Evolutionary conservation across 2,888 invertebrate species (phyloP).

Genomic region (Bhutanitis thaidina): DNA sequence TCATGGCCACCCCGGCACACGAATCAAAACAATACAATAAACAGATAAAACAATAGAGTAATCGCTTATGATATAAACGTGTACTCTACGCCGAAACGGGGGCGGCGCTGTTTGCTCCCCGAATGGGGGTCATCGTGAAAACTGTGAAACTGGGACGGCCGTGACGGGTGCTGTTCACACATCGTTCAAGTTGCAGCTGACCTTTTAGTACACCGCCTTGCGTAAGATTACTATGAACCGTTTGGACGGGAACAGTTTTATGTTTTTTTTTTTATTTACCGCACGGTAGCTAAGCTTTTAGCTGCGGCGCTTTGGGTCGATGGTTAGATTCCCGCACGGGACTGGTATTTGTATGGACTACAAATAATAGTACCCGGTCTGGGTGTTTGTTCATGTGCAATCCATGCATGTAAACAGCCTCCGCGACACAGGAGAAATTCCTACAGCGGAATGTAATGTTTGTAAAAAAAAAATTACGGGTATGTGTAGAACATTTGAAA

Average conservation of each 20-base stretch:
- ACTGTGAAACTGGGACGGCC: conserved; percentile 1
- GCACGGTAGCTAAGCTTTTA: too few relatives aligned
- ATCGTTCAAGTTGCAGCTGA: neutral
- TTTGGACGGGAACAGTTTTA: too few relatives aligned
- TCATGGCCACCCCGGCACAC: conserved; percentile 1
- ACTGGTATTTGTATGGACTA: too few relatives aligned
- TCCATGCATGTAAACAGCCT: too few relatives aligned
- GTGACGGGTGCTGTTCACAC: conserved; percentile 14
- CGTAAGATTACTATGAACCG: conserved; percentile 3
- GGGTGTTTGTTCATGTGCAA: too few relatives aligned
- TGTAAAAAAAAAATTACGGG: too few relatives aligned
- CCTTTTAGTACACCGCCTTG: neutral
- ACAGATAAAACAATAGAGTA: conserved; percentile 15
- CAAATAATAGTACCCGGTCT: too few relatives aligned
- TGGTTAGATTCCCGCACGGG: too few relatives aligned
- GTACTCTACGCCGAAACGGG: conserved; percentile 6
- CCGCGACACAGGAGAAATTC: too few relatives aligned
- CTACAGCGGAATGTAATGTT: too few relatives aligned
- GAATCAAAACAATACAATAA: conserved; percentile 15
- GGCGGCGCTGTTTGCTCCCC: conserved; percentile 14
- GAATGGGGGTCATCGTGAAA: conserved; percentile 5
- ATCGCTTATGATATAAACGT: conserved; percentile 12
- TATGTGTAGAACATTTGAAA: too few relatives aligned
- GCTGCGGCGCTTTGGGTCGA: too few relatives aligned
- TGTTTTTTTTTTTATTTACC: neutral